phyloP scores from a whole-genome alignment of 2,888 invertebrate genomes.

The Habrosyne pyritoides region DNA sequence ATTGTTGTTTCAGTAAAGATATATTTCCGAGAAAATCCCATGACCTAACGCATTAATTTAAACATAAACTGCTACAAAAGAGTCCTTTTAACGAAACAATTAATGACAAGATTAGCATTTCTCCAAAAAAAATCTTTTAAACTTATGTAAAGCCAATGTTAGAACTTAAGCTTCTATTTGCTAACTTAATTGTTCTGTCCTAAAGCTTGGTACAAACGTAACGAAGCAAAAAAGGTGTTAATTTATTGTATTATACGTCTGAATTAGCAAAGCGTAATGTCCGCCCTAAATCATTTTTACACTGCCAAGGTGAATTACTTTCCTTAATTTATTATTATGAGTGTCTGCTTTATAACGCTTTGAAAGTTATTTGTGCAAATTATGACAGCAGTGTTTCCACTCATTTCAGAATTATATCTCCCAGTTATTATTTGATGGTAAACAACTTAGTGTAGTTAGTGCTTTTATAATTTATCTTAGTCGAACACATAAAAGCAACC shows the following conservation, averaged over 20 bases:
- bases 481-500: no score
- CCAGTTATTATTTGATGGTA: not conserved
- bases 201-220: not conserved
- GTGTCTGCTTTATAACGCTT: slow-evolving; percentile 40
- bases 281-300: slow-evolving; percentile 59
- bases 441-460: not conserved
- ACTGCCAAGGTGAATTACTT: slow-evolving; percentile 51
- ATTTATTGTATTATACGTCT: slow-evolving; percentile 55
- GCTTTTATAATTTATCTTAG: no score
- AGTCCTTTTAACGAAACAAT: not conserved
- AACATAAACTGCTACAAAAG: not conserved
- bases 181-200: slow-evolving; percentile 1
- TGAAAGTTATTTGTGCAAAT: slow-evolving; percentile 31
- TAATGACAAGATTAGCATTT: slow-evolving; percentile 2
- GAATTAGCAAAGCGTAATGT: slow-evolving; percentile 58
- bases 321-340: slow-evolving; percentile 54
- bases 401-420: not conserved
- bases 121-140: not conserved
- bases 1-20: not conserved
- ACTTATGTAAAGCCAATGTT: slow-evolving; percentile 2
- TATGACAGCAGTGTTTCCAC: not conserved
- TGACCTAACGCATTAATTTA: not conserved
- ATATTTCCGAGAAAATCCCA: not conserved
- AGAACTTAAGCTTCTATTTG: slow-evolving; percentile 1
- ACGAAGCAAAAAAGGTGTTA: slow-evolving; percentile 40